Conservation (phyloP, 2,797 vertebrate genomes). For the Psittacula derbiana region DNA sequence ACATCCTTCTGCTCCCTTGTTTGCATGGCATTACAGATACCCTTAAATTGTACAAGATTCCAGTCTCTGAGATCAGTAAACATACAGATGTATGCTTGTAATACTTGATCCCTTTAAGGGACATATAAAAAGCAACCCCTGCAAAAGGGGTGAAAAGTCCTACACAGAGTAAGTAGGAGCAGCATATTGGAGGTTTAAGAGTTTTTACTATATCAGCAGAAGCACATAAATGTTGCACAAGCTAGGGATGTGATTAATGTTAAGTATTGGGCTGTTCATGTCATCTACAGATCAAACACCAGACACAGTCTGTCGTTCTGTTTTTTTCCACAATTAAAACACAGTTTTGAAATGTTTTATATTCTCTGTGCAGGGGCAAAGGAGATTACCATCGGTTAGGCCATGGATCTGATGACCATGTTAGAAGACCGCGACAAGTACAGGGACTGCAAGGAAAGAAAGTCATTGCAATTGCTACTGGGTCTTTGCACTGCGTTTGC, state of each 20-base stretch:
- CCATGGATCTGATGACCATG: constrained; percentile 97
- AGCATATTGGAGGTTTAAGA: not conserved
- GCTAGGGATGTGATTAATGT: not conserved
- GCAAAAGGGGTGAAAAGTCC: not conserved
- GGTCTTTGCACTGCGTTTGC: constrained; percentile 97
- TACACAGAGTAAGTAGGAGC: not conserved
- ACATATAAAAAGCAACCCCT: not conserved
- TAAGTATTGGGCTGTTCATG: not conserved
- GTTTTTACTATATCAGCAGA: not conserved
- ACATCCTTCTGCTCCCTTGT: not conserved
- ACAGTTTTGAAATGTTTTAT: not conserved
- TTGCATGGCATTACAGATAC: not conserved
- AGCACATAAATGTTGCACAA: not conserved
- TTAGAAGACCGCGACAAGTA: constrained; percentile 93
- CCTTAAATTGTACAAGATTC: not conserved
- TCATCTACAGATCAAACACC: not conserved
- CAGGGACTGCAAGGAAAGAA: constrained; percentile 98
- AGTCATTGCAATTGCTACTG: constrained; percentile 98
- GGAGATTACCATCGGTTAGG: constrained; percentile 97
- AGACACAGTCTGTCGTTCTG: rapidly evolving
- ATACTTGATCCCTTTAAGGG: not conserved
- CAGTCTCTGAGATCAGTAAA: not conserved
- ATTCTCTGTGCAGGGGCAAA: constrained; percentile 87
- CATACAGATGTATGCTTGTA: not conserved
- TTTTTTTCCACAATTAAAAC: not conserved